Conservation (phyloP, 2,797 vertebrate genomes). For the Pantherophis vulpinus region DNA sequence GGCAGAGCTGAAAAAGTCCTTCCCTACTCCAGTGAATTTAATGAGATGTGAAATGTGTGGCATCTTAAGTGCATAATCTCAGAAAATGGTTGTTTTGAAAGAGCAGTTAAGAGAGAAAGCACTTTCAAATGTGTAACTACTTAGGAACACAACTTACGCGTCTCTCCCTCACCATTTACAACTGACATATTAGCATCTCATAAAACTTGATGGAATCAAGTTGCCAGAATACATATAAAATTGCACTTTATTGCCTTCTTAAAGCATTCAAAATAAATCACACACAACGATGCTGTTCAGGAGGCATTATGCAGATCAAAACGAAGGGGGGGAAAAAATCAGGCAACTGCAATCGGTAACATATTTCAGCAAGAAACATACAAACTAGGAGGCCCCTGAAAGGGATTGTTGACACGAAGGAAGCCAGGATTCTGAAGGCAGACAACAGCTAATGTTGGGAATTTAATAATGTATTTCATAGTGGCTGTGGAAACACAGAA, state of each 20-base stretch:
- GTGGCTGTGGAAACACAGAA: not conserved
- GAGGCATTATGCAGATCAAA: not conserved
- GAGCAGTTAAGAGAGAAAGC: constrained; percentile 1
- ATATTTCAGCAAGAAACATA: not conserved
- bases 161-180: not conserved
- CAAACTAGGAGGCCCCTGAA: not conserved
- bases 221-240: constrained; percentile 12
- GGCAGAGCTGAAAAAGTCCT: not conserved
- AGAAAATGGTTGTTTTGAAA: not conserved
- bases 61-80: not conserved
- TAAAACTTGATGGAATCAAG: constrained; percentile 39
- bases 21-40: not conserved
- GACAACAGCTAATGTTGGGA: not conserved
- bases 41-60: not conserved
- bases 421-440: not conserved
- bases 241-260: constrained; percentile 39
- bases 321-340: not conserved
- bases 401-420: not conserved
- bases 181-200: constrained; percentile 32
- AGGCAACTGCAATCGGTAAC: not conserved
- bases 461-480: not conserved
- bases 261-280: constrained; percentile 35
- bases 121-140: not conserved
- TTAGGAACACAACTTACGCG: constrained; percentile 25
- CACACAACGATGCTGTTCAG: not conserved